Percentiles rank a stretch among this genome's conserved stretches.
phyloP scores from a whole-genome alignment of 2,797 vertebrate species.

The Florisuga fusca region DNA sequence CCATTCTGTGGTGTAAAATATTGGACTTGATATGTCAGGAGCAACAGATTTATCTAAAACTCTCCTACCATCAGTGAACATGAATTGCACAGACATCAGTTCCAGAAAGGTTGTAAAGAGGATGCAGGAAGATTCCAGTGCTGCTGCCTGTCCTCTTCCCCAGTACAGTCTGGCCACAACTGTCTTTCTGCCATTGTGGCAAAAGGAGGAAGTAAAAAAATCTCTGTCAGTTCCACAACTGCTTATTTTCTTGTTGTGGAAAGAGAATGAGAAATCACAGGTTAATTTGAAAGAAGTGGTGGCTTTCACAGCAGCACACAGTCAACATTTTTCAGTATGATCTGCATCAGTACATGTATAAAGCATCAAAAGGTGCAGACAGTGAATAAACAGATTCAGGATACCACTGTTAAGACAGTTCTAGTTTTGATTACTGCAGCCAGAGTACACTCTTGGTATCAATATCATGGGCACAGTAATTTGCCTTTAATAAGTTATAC shows the following conservation, averaged over 20 bases:
- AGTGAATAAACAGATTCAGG: not conserved
- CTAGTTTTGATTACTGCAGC: not conserved
- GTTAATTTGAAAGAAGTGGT: not conserved
- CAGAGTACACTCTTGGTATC: not conserved
- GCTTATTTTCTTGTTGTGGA: not conserved
- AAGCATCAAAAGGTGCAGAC: not conserved
- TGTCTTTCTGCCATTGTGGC: not conserved
- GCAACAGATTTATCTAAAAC: not conserved
- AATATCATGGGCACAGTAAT: not conserved
- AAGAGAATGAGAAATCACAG: not conserved
- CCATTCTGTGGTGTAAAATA: not conserved
- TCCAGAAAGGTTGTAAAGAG: not conserved
- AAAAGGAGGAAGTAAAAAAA: not conserved
- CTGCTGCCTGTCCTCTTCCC: not conserved
- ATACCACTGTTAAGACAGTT: not conserved
- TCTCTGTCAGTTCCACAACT: not conserved
- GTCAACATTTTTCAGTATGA: not conserved
- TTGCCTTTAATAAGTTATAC: not conserved
- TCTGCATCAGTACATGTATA: not conserved
- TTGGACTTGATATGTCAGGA: not conserved
- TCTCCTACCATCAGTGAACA: not conserved
- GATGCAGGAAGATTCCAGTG: not conserved
- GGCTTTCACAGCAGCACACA: not conserved
- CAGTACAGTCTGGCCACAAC: accelerated
- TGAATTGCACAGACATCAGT: not conserved